These are phyloP conservation scores for Perca fluviatilis DNA, from an alignment of 2,113 vertebrate genomes.

Conservation along the genomic window DNA sequence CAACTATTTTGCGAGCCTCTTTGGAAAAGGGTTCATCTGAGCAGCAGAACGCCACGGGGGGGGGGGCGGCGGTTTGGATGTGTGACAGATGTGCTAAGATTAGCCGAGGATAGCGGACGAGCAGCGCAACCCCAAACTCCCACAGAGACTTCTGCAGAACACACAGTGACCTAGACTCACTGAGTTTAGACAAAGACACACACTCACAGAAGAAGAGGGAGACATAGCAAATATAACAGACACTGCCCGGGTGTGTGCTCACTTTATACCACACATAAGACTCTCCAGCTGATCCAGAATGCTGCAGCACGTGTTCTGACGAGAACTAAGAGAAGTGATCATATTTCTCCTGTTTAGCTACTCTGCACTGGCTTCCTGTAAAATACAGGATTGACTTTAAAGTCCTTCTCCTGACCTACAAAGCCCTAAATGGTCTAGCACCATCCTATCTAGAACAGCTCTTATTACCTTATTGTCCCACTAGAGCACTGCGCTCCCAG, in stretches of 20 bases:
- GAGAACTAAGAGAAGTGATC: too few relatives aligned
- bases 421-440: too few relatives aligned
- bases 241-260: constrained; percentile 17
- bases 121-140: constrained; percentile 71
- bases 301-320: too few relatives aligned
- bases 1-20: not conserved
- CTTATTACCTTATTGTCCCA: too few relatives aligned
- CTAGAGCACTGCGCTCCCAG: too few relatives aligned
- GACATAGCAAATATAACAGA: constrained; percentile 6
- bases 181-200: constrained; percentile 25
- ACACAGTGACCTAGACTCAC: constrained; percentile 46
- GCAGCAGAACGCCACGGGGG: constrained; percentile 1
- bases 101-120: constrained; percentile 53
- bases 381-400: too few relatives aligned
- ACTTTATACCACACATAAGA: too few relatives aligned
- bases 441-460: too few relatives aligned
- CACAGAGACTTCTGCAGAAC: constrained; percentile 60
- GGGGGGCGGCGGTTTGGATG: constrained; percentile 30
- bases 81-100: constrained; percentile 59
- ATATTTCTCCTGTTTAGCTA: too few relatives aligned
- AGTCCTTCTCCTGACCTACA: too few relatives aligned
- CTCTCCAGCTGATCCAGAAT: too few relatives aligned
- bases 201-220: constrained; percentile 20
- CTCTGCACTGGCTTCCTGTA: too few relatives aligned
- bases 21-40: constrained; percentile 27